A percentile compares a stretch with the other conserved stretches of the same genome.
Conservation (phyloP, 64 coral and sea anemone genomes). For the Montipora capricornis region DNA sequence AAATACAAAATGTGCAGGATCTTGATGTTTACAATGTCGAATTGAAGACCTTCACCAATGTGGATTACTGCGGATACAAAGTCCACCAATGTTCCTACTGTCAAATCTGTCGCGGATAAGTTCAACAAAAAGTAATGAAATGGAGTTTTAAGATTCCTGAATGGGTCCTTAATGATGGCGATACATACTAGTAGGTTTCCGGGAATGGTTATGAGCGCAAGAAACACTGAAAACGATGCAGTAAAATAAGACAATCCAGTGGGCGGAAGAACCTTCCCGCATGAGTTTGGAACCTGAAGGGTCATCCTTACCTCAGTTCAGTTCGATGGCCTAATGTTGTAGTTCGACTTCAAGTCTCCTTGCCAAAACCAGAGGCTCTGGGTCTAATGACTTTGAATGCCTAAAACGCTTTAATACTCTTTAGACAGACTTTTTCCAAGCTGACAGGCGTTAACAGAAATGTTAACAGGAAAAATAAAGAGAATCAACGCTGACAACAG, state of each 20-base stretch:
- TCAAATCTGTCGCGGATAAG: slow-evolving; percentile 67
- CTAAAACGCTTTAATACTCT: background rate
- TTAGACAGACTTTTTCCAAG: too few relatives aligned
- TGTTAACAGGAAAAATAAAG: too few relatives aligned
- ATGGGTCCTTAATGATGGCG: slow-evolving; percentile 79
- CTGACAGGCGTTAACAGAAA: too few relatives aligned
- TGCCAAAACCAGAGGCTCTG: too few relatives aligned
- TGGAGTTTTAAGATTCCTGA: slow-evolving; percentile 75
- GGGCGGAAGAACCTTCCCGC: slow-evolving; percentile 32
- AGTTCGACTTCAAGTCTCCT: too few relatives aligned
- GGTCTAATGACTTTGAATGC: too few relatives aligned
- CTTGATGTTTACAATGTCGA: slow-evolving; percentile 39
- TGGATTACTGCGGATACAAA: slow-evolving; percentile 62
- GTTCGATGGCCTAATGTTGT: too few relatives aligned
- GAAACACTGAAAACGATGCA: slow-evolving; percentile 20
- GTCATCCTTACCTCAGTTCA: background rate
- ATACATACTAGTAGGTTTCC: slow-evolving; percentile 81
- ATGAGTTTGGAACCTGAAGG: background rate
- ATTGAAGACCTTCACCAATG: slow-evolving; percentile 56
- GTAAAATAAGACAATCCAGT: slow-evolving; percentile 63
- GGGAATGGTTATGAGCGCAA: slow-evolving; percentile 55
- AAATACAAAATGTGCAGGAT: slow-evolving; percentile 68
- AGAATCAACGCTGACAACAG: too few relatives aligned
- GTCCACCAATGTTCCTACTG: slow-evolving; percentile 76
- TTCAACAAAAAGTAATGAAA: slow-evolving; percentile 78